A percentile compares a stretch with the other conserved stretches of the same genome.
phyloP scores from a whole-genome alignment of 2,888 invertebrate genomes.

The Clanis bilineata region DNA sequence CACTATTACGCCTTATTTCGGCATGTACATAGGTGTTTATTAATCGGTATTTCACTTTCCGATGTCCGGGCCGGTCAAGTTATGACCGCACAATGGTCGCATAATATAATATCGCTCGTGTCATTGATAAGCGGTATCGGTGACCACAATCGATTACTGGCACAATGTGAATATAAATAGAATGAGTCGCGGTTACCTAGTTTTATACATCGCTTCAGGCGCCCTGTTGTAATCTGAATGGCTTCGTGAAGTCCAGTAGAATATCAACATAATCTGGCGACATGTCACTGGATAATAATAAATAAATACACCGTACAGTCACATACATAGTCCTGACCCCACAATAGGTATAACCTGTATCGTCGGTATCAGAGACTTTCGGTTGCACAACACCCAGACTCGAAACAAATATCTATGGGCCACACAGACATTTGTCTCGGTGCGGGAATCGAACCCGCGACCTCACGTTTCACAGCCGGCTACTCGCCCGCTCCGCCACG shows the following conservation, averaged over 20 bases:
- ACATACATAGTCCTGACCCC: too few species aligned
- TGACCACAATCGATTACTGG: constrained; percentile 13
- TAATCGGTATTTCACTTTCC: not conserved
- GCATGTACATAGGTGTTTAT: not conserved
- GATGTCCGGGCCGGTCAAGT: not conserved
- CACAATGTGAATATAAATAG: constrained; percentile 13
- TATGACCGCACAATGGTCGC: constrained; percentile 6
- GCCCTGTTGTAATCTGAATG: not conserved
- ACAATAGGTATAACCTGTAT: too few species aligned
- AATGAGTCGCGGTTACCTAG: constrained; percentile 9
- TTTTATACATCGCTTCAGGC: not conserved
- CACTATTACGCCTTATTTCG: not conserved
- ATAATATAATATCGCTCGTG: constrained; percentile 11
- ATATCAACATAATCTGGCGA: not conserved
- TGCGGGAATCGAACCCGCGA: too few species aligned
- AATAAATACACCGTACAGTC: too few species aligned
- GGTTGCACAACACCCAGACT: too few species aligned
- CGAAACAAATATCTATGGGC: too few species aligned
- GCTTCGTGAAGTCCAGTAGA: not conserved
- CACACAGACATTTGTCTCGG: too few species aligned
- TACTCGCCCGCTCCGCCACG: too few species aligned
- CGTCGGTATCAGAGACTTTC: too few species aligned
- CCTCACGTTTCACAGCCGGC: too few species aligned
- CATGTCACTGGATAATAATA: too few species aligned
- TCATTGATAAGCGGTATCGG: constrained; percentile 14